Percentiles rank a stretch among this genome's conserved stretches.
phyloP scores from a whole-genome alignment of 2,888 invertebrate genomes.

The Lymantria monacha region DNA sequence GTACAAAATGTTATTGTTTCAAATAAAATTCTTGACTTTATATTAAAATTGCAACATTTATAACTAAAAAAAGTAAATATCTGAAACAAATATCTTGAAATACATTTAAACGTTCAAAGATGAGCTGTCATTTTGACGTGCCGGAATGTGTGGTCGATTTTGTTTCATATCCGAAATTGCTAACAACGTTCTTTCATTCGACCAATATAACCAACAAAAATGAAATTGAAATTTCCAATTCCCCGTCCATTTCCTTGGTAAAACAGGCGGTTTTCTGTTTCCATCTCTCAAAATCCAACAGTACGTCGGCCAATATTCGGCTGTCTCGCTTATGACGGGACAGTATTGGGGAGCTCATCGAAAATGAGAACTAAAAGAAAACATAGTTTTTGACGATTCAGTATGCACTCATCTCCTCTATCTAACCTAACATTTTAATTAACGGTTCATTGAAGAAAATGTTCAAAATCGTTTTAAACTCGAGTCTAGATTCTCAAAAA shows the following conservation, averaged over 20 bases:
- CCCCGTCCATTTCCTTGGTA: slow-evolving; percentile 70
- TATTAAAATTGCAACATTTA: neutral
- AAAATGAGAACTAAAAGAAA: slow-evolving; percentile 79
- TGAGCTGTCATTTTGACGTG: slow-evolving; percentile 19
- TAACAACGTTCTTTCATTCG: slow-evolving; percentile 43
- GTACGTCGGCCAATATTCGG: slow-evolving; percentile 49
- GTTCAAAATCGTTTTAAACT: neutral
- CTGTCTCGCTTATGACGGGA: slow-evolving; percentile 69
- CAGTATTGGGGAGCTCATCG: slow-evolving; percentile 70
- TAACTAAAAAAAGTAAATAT: neutral
- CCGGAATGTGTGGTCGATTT: slow-evolving; percentile 18
- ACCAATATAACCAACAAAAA: slow-evolving; percentile 59
- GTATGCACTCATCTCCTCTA: slow-evolving; percentile 74
- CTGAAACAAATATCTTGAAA: neutral
- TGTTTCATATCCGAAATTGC: slow-evolving; percentile 22
- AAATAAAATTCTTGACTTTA: neutral
- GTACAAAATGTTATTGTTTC: neutral
- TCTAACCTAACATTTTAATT: slow-evolving; percentile 54
- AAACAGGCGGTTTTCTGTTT: slow-evolving; percentile 72
- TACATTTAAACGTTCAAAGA: slow-evolving; percentile 6
- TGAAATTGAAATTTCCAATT: slow-evolving; percentile 73
- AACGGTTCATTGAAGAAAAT: slow-evolving; percentile 30
- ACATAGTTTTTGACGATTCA: slow-evolving; percentile 73
- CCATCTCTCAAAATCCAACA: slow-evolving; percentile 58
- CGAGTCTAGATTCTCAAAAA: slow-evolving; percentile 3